phyloP scores from a whole-genome alignment of 2,888 invertebrate genomes.

The Tanytarsus gracilentus region DNA sequence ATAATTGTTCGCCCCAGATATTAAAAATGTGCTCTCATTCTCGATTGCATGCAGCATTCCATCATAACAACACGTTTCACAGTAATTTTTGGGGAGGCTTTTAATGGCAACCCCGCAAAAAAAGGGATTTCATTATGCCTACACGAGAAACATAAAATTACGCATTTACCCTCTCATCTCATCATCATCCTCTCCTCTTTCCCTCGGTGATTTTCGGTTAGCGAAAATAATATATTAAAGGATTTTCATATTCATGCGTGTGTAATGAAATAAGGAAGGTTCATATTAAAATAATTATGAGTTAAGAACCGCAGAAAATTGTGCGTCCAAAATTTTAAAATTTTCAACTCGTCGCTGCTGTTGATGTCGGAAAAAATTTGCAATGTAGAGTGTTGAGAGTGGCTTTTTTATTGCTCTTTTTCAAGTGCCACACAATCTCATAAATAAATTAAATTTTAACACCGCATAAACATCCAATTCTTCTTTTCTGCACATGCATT shows the following conservation, averaged over 20 bases:
- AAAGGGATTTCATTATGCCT: constrained; percentile 20
- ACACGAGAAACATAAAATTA: neutral
- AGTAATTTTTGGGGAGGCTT: constrained; percentile 1
- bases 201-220: neutral
- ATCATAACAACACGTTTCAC: constrained; percentile 22
- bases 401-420: neutral
- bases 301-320: constrained; percentile 16
- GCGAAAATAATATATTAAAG: neutral
- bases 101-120: neutral
- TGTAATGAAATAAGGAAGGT: constrained; percentile 25
- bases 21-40: too few relatives aligned
- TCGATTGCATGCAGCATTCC: constrained; percentile 7
- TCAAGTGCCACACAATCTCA: constrained; percentile 6
- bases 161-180: constrained; percentile 6
- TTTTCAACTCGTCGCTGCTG: neutral
- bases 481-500: constrained; percentile 22
- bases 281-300: constrained; percentile 24
- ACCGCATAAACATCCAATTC: constrained; percentile 23
- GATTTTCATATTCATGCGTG: constrained; percentile 22
- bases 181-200: neutral
- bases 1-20: neutral
- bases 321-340: neutral
- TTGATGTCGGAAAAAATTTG: neutral
- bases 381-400: neutral
- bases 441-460: constrained; percentile 25